Conservation (phyloP, 2,113 vertebrate species). For the Misgurnus anguillicaudatus region DNA sequence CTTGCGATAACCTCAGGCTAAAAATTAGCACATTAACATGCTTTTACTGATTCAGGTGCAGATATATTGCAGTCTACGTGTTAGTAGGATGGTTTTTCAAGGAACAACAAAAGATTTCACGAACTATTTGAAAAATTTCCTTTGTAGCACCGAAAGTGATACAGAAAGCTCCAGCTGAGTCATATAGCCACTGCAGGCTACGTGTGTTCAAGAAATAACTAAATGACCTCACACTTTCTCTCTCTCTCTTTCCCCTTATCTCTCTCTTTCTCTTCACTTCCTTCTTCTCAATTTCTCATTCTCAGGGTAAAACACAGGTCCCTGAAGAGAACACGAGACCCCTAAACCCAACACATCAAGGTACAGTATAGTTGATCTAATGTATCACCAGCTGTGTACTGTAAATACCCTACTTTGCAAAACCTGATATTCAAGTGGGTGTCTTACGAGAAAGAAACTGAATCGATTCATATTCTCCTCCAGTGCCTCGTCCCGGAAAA, state of each 20-base stretch:
- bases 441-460: not conserved
- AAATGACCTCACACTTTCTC: not conserved
- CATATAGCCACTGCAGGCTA: not conserved
- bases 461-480: not conserved
- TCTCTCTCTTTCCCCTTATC: not conserved
- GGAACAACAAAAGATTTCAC: constrained; percentile 16
- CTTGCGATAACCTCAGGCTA: not conserved
- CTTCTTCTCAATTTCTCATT: not conserved
- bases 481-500: constrained; percentile 61
- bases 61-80: not conserved
- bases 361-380: constrained; percentile 54
- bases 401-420: not conserved
- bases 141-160: constrained; percentile 8
- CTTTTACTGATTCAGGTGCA: no score
- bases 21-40: not conserved
- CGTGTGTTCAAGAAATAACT: not conserved
- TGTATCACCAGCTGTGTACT: not conserved
- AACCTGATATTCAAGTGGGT: not conserved
- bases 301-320: constrained; percentile 50
- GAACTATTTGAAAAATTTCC: not conserved
- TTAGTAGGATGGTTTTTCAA: constrained; percentile 1
- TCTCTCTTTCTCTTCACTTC: not conserved
- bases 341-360: constrained; percentile 63
- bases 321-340: constrained; percentile 64
- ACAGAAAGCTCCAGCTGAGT: constrained; percentile 1